A percentile compares a stretch with the other conserved stretches of the same genome.
phyloP scores from a whole-genome alignment of 2,113 vertebrate genomes.

The Macrotis lagotis region DNA sequence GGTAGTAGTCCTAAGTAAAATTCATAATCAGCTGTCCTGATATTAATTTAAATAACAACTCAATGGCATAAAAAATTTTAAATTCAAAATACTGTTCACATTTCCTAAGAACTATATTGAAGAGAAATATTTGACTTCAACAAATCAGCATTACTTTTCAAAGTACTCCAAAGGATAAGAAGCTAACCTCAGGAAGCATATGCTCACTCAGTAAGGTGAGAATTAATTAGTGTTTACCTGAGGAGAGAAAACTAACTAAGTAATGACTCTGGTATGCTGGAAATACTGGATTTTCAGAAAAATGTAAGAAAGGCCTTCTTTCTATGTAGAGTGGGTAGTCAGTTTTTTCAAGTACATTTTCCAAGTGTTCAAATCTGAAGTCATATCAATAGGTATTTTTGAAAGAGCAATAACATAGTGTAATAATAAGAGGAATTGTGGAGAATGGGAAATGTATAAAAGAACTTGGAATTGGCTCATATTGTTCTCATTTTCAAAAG shows the following conservation, averaged over 20 bases:
- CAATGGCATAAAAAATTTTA: neutral
- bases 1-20: neutral
- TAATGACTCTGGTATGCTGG: too few relatives aligned
- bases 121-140: conserved; percentile 3
- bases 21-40: neutral
- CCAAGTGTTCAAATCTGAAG: neutral
- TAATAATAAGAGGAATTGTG: neutral
- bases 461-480: neutral
- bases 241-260: neutral
- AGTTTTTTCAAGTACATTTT: neutral
- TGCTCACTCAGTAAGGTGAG: neutral
- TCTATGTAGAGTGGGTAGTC: neutral
- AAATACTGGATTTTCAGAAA: neutral
- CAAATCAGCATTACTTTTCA: conserved; percentile 18
- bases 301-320: neutral
- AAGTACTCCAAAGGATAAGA: neutral
- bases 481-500: neutral
- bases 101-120: neutral
- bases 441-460: neutral
- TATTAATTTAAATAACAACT: neutral
- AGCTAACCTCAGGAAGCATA: neutral
- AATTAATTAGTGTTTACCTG: neutral
- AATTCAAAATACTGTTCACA: neutral
- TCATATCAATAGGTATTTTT: neutral
- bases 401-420: neutral